These are phyloP conservation scores for Chelmon rostratus DNA, from an alignment of 2,797 vertebrate species.

Conservation along the genomic window DNA sequence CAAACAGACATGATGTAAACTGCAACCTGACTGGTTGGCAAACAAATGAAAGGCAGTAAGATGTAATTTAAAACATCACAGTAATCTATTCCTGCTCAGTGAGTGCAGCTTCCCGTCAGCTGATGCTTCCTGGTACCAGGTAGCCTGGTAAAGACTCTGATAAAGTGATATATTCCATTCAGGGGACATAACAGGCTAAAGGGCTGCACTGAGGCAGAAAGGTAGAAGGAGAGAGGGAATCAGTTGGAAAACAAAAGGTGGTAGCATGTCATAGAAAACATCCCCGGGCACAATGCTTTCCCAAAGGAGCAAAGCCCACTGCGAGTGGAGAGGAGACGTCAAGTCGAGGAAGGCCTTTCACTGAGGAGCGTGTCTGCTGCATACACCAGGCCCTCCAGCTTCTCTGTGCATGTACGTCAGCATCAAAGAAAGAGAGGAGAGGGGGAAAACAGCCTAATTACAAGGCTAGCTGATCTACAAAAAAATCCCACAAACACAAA, in stretches of 20 bases:
- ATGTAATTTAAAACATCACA: conserved; percentile 2
- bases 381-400: conserved; percentile 39
- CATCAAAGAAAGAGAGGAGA: conserved; percentile 33
- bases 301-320: conserved; percentile 36
- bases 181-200: neutral
- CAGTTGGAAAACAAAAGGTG: conserved; percentile 40
- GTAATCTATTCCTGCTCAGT: neutral
- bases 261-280: conserved; percentile 32
- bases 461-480: conserved; percentile 14
- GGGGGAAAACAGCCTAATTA: conserved; percentile 13
- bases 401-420: neutral
- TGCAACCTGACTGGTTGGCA: no score
- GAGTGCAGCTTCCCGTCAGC: conserved; percentile 24
- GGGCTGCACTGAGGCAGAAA: neutral
- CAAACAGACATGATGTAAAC: no score
- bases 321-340: conserved; percentile 41
- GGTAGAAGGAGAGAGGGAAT: conserved; percentile 9
- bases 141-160: neutral
- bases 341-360: conserved; percentile 45
- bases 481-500: conserved; percentile 34
- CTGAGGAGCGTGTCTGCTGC: conserved; percentile 33
- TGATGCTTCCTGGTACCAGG: conserved; percentile 46
- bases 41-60: no score
- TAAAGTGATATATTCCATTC: conserved; percentile 1
- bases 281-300: conserved; percentile 34